Base-by-base conservation (phyloP, 2,888 invertebrate genomes). In the Drosophila nr. medialis region DNA sequence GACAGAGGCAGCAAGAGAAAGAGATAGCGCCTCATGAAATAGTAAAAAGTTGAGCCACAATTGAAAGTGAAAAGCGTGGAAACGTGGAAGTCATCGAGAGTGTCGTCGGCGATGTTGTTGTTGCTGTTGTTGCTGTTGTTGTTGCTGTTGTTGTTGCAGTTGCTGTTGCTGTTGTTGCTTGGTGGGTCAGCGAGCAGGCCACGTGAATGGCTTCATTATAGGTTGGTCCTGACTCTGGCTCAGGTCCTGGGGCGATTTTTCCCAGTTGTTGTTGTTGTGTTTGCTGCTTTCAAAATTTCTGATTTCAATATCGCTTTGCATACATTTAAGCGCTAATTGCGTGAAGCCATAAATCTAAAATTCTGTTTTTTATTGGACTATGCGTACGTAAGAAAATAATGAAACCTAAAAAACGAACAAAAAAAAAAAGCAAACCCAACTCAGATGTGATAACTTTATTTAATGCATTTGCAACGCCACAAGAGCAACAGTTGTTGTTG, bases 61-160 rank as follows among this genome's bases (percentile, higher is more conserved):
- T 91, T 89, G 89, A 91, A 90, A 91, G 90, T 91, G 91, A 91
- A 91, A 91, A 91, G 91, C 89, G 88, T 90, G 86, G 86, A 91
- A 91, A 90, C 89, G 81, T 86, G 85, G 79, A 88, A 87, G 86
- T 91, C 89, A 85, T 83, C 83, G 87, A 83, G 83, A 85, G 81
- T 87, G 86, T 84, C 81, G 83, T 74, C 66, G 63, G 18, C 56
- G 68, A 53, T 30, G 54, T 56, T 29, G 68, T 11, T 49, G 61
- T 63, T 45, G 53, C 30, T 30, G 64, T 36, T 56, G 51, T 15
- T 65, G 58, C 30, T 67, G 50, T 21, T 61, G 64, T 48, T 62
- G 73, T n/a, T n/a, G 53, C 30, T 30, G 64, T 36, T 56, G 51
- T 15, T 66, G 69, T 15, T 51, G 64, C 55, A 48, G 53, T 29